Evolutionary conservation across 2,113 vertebrate species (phyloP), one percentile per base, ranked within the genome.

Genomic region (Rhinolophus sinicus): DNA sequence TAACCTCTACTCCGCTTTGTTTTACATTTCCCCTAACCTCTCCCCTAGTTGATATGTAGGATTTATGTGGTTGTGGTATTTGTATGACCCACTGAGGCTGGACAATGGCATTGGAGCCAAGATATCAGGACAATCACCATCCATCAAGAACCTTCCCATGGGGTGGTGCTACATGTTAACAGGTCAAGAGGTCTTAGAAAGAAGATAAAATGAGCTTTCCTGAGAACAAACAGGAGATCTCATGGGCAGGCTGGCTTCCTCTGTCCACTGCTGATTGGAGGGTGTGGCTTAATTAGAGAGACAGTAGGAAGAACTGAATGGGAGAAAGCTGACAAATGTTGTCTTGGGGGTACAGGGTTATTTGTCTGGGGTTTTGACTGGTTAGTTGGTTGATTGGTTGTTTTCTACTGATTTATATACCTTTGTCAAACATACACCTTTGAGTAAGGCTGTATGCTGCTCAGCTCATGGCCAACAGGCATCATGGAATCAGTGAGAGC

Each of bases 1-100:
- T 86, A 92, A 77, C 56, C 62, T 92, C 87, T 56, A n/a, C n/a
- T 92, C 67, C 9, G 33, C 86, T 93, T 86, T 93, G 91, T 91
- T 40, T 77, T 67, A 9, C 56, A 40, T 76, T 95, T 94, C 92
- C 95, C 77, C 64, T 89, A 50, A 69, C 78, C 78, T 87, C 50
- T 96, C 58, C 6, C 90, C 44, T 72, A 18, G 19, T 24, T 80
- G 92, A 96, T 58, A 70, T 7, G 24, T 60, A 89, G 35, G 58
- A 80, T 86, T n/a, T 73, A 33, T 54, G 70, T n/a, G 82, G 38
- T 38, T 88, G 90, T 21, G n/a, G 13, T 70, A 56, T 87, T 87
- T 93, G 44, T 56, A 62, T 92, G 96, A 89, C 44, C 52, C 58
- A 33, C 21, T 60, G 69, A 89, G 75, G 13, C 64, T 64, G 18